Evolutionary conservation across 2,113 vertebrate genomes (phyloP).

Genomic region (Prunella himalayana): DNA sequence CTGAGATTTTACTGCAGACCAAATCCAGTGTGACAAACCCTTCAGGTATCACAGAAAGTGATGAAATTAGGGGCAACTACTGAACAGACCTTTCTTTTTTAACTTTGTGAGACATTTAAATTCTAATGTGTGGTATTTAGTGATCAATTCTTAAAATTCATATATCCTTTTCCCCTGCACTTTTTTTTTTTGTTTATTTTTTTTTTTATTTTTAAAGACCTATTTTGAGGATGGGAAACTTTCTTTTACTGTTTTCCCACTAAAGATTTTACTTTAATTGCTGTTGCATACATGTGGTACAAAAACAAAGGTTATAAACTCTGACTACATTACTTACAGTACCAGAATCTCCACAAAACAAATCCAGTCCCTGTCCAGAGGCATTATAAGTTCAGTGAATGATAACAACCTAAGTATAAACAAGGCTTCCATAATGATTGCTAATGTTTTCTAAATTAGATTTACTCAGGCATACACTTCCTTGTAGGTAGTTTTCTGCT

Average conservation of each 20-base stretch:
- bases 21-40: background rate
- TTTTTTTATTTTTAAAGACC: background rate
- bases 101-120: background rate
- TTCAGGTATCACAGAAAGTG: background rate
- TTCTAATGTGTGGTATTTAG: background rate
- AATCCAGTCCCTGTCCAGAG: background rate
- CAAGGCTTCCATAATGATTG: background rate
- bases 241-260: background rate
- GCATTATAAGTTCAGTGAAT: background rate
- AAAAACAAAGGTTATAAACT: background rate
- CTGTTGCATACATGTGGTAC: background rate
- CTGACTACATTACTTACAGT: background rate
- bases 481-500: background rate
- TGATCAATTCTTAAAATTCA: background rate
- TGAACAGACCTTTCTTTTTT: background rate
- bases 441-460: background rate
- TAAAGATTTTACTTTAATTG: background rate
- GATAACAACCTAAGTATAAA: background rate
- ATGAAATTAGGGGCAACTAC: background rate
- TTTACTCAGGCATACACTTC: background rate
- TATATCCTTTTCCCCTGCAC: background rate
- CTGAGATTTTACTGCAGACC: background rate
- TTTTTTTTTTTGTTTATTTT: background rate
- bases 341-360: background rate
- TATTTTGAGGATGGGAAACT: background rate